Percentiles rank a stretch among this genome's conserved stretches.
phyloP scores from a whole-genome alignment of 2,113 vertebrate species.

The Anhinga anhinga region DNA sequence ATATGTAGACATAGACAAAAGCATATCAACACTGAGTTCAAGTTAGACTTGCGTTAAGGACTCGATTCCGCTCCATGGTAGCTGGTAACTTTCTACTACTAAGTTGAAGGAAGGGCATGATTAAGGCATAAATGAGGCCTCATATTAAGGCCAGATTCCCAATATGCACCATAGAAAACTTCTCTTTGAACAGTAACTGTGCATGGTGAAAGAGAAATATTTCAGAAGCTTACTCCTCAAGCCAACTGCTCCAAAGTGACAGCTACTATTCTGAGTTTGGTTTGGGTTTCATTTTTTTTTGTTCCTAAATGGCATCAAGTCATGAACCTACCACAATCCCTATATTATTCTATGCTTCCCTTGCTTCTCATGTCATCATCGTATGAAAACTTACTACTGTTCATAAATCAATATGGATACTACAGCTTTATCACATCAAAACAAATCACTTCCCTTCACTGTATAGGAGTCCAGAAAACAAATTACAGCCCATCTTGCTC shows the following conservation, averaged over 20 bases:
- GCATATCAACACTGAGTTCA: background rate
- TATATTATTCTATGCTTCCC: background rate
- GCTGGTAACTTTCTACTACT: background rate
- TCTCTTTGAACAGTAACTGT: background rate
- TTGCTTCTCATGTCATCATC: background rate
- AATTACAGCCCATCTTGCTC: background rate
- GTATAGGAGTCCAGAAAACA: background rate
- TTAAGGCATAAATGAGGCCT: background rate
- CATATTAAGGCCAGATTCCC: background rate
- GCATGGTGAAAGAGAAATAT: background rate
- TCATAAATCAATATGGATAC: background rate
- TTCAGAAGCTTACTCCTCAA: background rate
- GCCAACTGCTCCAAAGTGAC: background rate
- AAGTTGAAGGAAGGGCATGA: background rate
- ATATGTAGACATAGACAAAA: background rate
- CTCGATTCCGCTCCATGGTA: accelerated
- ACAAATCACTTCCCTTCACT: background rate
- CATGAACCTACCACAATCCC: background rate
- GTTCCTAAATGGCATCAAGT: background rate
- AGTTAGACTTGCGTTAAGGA: background rate
- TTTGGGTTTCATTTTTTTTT: background rate
- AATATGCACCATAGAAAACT: background rate
- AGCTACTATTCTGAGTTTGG: background rate
- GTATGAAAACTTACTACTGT: background rate
- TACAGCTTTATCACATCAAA: background rate